Evolutionary conservation across 1,140 invertebrate genomes (phyloP).

Genomic region (Acromyrmex charruanus): DNA sequence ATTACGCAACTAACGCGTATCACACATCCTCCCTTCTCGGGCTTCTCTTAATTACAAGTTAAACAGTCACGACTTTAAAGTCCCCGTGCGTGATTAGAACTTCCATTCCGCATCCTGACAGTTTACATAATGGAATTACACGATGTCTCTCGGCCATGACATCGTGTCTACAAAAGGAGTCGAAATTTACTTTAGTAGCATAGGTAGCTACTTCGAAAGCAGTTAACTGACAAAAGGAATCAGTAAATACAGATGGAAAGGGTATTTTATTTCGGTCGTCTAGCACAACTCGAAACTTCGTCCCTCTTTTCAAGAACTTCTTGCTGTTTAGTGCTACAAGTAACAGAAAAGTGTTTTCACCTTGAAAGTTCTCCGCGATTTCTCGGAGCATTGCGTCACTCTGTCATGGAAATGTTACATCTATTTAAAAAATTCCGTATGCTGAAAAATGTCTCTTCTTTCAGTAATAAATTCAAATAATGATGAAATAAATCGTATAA

Average conservation of each 20-base stretch:
- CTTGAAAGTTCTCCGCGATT: conserved; percentile 6
- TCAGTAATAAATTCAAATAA: not conserved
- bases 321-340: conserved; percentile 10
- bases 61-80: conserved; percentile 54
- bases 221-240: conserved; percentile 53
- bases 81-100: conserved; percentile 37
- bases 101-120: conserved; percentile 50
- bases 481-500: not conserved
- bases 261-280: conserved; percentile 41
- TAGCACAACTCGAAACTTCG: conserved; percentile 22
- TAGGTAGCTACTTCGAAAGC: conserved; percentile 12
- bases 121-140: conserved; percentile 60
- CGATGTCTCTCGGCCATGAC: conserved; percentile 29
- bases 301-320: conserved; percentile 43
- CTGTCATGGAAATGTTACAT: not conserved
- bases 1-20: not conserved
- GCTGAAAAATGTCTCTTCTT: not conserved
- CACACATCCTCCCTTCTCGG: not conserved
- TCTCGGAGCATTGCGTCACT: not conserved
- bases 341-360: conserved; percentile 35
- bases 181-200: conserved; percentile 32
- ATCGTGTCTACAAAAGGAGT: conserved; percentile 20
- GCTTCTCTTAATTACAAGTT: conserved; percentile 52
- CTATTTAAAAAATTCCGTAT: not conserved
- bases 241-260: conserved; percentile 28